Evolutionary conservation across 2,113 vertebrate genomes (phyloP).

Genomic region (Bolborhynchus lineola): DNA sequence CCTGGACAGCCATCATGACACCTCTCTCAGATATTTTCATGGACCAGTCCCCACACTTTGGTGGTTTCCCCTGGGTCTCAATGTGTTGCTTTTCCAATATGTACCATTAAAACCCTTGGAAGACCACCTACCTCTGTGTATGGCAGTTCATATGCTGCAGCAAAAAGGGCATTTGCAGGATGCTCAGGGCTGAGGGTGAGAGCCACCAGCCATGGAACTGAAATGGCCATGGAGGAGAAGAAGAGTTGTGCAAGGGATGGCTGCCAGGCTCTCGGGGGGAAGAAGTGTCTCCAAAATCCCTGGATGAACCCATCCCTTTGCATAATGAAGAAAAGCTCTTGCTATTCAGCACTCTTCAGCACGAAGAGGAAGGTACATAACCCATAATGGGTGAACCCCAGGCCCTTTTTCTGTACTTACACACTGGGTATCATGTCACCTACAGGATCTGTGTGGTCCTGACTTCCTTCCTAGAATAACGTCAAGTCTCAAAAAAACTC

Average conservation of each 20-base stretch:
- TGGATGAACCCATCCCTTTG: background rate
- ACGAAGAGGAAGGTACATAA: fast-evolving
- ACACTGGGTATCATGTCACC: background rate
- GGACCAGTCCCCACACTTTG: fast-evolving
- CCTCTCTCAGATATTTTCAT: background rate
- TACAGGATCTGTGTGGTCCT: background rate
- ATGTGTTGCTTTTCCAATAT: background rate
- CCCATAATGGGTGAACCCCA: fast-evolving
- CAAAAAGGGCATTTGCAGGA: background rate
- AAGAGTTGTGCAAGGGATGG: background rate
- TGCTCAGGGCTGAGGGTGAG: background rate
- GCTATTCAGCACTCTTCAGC: background rate
- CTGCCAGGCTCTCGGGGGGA: background rate
- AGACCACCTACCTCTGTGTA: fast-evolving
- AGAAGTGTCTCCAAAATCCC: background rate
- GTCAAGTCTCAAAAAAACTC: background rate
- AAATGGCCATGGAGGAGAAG: background rate
- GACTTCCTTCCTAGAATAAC: background rate
- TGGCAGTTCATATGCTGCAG: background rate
- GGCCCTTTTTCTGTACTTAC: background rate
- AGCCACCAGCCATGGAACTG: background rate
- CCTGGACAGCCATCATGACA: background rate
- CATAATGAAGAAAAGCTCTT: background rate
- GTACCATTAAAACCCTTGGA: background rate
- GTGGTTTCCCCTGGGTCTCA: background rate